Base-by-base conservation (phyloP, 35 echinoderm and acorn worm species). In the Holothuria glaberrima region DNA sequence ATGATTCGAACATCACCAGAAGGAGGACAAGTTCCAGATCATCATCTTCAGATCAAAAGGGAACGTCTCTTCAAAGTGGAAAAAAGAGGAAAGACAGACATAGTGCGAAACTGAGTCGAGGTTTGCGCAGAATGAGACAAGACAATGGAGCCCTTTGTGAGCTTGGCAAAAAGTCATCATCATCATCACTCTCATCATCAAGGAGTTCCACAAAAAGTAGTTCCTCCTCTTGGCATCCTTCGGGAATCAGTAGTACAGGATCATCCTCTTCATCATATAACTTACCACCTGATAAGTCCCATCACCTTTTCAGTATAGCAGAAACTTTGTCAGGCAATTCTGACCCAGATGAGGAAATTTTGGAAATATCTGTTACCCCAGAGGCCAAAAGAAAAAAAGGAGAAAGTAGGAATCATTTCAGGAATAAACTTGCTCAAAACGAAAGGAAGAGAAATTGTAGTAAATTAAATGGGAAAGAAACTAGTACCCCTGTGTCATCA, bases 401-500 rank as follows among this genome's bases (percentile, higher is more conserved):
- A 0, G 33, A n/a, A 38, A 75, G 34, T 9, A 54, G 12, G 50
- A 54, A 54, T n/a, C 18, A 38, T 38, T 9, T 13, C 0, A 75
- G 31, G 41, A 12, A 75, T 34, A 75, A 75, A 38, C 50, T 54
- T 54, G 50, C 50, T 54, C 50, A 54, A 54, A n/a, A 38, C 3
- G 34, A 14, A 9, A 38, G 33, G 32, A 38, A 75, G 33, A 75
- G 19, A 75, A 41, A 38, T 4, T 41, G 14, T n/a, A 14, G 44
- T 32, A 75, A 38, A 75, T 75, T 21, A 29, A 75, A 31, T 3
- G 29, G 33, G 20, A 75, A 75, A n/a, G 71, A 75, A 12, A 75
- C 71, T 3, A 75, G 71, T 45, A 75, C 71, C 34, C 71, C 71
- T 14, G 10, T 75, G 71, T 34, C 71, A 75, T 75, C 71, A 41